Percentiles rank a stretch among this genome's conserved stretches.
Evolutionary conservation across 2,888 invertebrate genomes (phyloP).

Genomic region (Agrilus mali): DNA sequence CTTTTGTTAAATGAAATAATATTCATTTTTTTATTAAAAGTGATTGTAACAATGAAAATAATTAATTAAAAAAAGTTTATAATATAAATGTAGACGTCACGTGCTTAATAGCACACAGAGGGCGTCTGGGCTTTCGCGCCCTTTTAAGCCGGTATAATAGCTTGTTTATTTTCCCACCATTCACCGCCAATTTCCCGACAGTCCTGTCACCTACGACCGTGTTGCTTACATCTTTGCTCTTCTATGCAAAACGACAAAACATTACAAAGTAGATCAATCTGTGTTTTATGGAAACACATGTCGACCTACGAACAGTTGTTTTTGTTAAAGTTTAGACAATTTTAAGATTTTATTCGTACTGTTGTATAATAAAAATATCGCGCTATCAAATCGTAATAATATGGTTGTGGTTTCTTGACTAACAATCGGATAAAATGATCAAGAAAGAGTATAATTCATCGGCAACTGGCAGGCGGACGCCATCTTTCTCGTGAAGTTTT

Average conservation of each 20-base stretch:
- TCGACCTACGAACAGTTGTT: slow-evolving; percentile 21
- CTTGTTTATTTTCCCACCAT: slow-evolving; percentile 35
- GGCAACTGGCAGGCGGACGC: slow-evolving; percentile 40
- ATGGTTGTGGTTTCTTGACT: slow-evolving; percentile 29
- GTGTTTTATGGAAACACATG: slow-evolving; percentile 31
- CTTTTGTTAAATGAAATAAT: no score
- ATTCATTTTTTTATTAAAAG: no score
- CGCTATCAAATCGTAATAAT: slow-evolving; percentile 20
- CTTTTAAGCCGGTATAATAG: slow-evolving; percentile 33
- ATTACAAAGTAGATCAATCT: slow-evolving; percentile 36
- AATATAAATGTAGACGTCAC: no score
- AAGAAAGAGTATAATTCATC: slow-evolving; percentile 37
- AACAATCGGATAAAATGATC: slow-evolving; percentile 33
- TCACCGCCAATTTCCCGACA: slow-evolving; percentile 30
- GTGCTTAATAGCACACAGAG: slow-evolving; percentile 12
- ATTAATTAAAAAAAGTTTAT: no score
- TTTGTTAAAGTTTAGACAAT: slow-evolving; percentile 7
- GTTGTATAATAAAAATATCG: slow-evolving; percentile 8
- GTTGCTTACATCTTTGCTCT: slow-evolving; percentile 29
- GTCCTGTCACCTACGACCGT: slow-evolving; percentile 33
- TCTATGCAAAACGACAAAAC: slow-evolving; percentile 32
- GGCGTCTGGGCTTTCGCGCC: slow-evolving; percentile 26
- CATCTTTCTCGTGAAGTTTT: slow-evolving; percentile 43
- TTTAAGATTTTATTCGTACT: slow-evolving; percentile 6
- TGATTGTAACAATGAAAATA: no score